Conservation (phyloP, 2,888 invertebrate species). For the Heliconius erato region DNA sequence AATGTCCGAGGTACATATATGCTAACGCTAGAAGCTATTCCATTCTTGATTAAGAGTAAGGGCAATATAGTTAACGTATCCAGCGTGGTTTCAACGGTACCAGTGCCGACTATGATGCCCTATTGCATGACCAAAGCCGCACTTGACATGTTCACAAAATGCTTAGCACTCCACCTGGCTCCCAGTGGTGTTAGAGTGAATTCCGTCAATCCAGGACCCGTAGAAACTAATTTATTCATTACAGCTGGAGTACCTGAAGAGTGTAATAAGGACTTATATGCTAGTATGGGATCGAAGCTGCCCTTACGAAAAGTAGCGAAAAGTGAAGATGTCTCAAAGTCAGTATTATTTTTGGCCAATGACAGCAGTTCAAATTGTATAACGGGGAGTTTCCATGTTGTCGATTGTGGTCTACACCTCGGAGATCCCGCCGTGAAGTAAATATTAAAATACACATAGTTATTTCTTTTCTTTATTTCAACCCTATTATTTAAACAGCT, state of each 20-base stretch:
- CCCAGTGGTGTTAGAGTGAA: slow-evolving; percentile 72
- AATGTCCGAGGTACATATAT: slow-evolving; percentile 71
- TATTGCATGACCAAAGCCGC: slow-evolving; percentile 78
- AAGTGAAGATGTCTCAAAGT: slow-evolving; percentile 69
- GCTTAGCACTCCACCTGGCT: slow-evolving; percentile 69
- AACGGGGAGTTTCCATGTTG: slow-evolving; percentile 67
- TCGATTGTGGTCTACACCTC: slow-evolving; percentile 71
- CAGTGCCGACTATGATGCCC: slow-evolving; percentile 64
- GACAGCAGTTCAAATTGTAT: slow-evolving; percentile 68
- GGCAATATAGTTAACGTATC: slow-evolving; percentile 75
- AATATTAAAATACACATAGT: background rate
- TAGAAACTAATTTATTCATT: slow-evolving; percentile 69
- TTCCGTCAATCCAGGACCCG: slow-evolving; percentile 73
- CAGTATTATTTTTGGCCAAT: slow-evolving; percentile 70
- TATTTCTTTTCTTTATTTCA: background rate
- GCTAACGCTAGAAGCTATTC: slow-evolving; percentile 65
- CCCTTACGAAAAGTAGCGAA: slow-evolving; percentile 65
- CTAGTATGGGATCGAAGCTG: slow-evolving; percentile 58
- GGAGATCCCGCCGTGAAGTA: slow-evolving; percentile 53
- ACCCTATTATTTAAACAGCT: background rate
- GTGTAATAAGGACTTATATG: slow-evolving; percentile 61
- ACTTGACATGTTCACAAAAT: slow-evolving; percentile 74
- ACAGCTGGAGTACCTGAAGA: slow-evolving; percentile 65
- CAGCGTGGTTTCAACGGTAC: slow-evolving; percentile 66
- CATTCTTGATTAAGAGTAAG: slow-evolving; percentile 65